Conservation (phyloP, 1,140 invertebrate genomes). For the Ostrea denselamellosa region DNA sequence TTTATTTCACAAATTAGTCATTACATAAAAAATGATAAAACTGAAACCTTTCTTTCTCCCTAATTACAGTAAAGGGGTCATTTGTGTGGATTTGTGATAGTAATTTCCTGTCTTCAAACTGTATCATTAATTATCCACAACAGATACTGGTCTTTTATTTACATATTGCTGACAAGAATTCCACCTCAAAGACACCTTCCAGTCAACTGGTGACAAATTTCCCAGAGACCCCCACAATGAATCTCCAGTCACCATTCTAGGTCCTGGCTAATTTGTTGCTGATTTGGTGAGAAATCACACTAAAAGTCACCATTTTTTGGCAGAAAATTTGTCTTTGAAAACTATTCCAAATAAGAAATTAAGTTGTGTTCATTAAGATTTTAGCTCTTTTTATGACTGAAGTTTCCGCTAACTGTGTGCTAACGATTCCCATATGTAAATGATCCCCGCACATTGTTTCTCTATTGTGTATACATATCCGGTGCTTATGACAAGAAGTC, state of each 20-base stretch:
- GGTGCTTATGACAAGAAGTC: neutral
- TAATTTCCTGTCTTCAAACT: conserved; percentile 37
- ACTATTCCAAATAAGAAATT: conserved; percentile 2
- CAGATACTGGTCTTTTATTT: neutral
- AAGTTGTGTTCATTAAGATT: neutral
- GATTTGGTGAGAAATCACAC: neutral
- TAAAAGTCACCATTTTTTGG: neutral
- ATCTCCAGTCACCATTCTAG: neutral
- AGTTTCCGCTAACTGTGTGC: neutral
- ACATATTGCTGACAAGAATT: conserved; percentile 11
- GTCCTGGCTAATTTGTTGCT: neutral
- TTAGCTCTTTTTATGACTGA: neutral
- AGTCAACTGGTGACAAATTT: conserved; percentile 30
- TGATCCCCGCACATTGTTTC: neutral
- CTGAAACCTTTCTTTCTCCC: neutral
- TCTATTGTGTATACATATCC: neutral
- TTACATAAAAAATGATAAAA: neutral
- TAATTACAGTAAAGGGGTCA: neutral
- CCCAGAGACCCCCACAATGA: neutral
- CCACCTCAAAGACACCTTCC: neutral
- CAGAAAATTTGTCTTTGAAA: neutral
- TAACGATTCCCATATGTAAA: neutral
- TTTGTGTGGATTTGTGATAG: conserved; percentile 5
- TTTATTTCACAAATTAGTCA: conserved; percentile 24
- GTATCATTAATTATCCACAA: conserved; percentile 7